These are phyloP conservation scores for Lagria hirta DNA, from an alignment of 2,888 invertebrate species.

Conservation along the genomic window DNA sequence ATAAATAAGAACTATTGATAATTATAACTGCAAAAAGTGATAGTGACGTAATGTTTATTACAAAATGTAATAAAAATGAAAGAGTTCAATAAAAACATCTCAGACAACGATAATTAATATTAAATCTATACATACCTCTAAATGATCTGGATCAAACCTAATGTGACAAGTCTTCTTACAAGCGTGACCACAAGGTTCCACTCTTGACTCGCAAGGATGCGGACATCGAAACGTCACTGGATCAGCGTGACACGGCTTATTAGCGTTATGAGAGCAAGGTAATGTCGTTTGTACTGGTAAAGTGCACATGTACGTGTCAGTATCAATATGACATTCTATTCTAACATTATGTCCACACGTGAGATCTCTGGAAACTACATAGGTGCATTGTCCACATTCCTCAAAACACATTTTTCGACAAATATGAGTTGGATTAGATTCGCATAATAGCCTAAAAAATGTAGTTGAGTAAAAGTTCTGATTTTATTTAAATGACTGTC, in stretches of 20 bases:
- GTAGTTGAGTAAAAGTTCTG: neutral
- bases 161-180: conserved; percentile 63
- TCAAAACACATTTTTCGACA: conserved; percentile 58
- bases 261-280: conserved; percentile 50
- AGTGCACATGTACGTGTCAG: conserved; percentile 46
- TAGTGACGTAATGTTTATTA: too few relatives aligned
- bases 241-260: conserved; percentile 54
- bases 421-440: conserved; percentile 54
- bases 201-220: conserved; percentile 57
- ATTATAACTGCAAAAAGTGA: too few relatives aligned
- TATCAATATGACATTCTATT: conserved; percentile 56
- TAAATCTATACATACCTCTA: too few relatives aligned
- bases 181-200: conserved; percentile 64
- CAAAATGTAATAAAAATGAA: too few relatives aligned
- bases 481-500: conserved; percentile 20
- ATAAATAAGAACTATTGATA: too few relatives aligned
- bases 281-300: conserved; percentile 36
- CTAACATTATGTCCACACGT: conserved; percentile 57
- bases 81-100: too few relatives aligned
- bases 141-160: conserved; percentile 61
- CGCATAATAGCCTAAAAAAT: conserved; percentile 54
- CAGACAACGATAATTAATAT: too few relatives aligned
- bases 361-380: conserved; percentile 51
- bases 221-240: conserved; percentile 50
- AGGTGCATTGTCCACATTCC: conserved; percentile 55